Evolutionary conservation across 2,113 vertebrate genomes (phyloP).

Genomic region (Agapornis roseicollis): DNA sequence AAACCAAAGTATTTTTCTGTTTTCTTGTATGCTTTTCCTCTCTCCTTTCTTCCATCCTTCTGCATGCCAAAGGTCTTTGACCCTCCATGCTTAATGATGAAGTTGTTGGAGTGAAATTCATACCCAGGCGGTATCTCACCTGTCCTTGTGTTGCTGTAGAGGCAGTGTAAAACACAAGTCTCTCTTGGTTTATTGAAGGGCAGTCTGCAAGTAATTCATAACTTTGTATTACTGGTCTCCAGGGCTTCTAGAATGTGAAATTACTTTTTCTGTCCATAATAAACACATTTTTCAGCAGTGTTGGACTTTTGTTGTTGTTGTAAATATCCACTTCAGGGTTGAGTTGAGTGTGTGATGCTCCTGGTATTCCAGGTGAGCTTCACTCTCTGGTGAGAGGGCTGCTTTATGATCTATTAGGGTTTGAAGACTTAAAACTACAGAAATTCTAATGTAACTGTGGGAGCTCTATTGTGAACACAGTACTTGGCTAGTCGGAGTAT

Average conservation of each 20-base stretch:
- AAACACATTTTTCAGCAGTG: background rate
- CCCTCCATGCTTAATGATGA: background rate
- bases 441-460: background rate
- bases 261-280: background rate
- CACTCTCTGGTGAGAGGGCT: background rate
- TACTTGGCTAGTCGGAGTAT: background rate
- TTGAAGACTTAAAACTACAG: background rate
- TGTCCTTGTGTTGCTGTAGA: background rate
- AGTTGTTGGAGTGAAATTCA: background rate
- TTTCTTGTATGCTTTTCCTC: background rate
- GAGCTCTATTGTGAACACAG: background rate
- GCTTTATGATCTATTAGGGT: background rate
- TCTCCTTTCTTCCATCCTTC: background rate
- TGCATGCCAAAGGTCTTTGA: background rate
- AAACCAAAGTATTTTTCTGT: background rate
- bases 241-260: background rate
- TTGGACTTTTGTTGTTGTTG: background rate
- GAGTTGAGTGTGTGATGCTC: background rate
- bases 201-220: background rate
- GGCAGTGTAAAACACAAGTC: background rate
- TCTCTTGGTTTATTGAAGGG: background rate
- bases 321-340: background rate
- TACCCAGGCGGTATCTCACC: background rate
- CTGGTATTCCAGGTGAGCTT: background rate
- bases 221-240: background rate